Evolutionary conservation across 2,113 vertebrate species (phyloP).

Genomic region (Paraplagusia blochii): DNA sequence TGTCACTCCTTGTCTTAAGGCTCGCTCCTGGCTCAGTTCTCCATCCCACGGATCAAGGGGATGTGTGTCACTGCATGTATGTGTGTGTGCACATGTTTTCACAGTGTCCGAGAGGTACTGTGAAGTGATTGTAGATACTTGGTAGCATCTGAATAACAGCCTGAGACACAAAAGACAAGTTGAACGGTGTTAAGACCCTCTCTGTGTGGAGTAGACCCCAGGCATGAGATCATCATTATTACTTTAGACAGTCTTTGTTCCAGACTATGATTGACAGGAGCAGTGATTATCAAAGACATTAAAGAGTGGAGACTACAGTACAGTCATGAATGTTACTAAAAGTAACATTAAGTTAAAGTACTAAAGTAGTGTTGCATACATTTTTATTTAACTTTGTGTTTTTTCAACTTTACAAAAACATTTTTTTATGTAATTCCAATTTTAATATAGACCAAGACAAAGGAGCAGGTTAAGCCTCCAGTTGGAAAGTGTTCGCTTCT

Average conservation of each 20-base stretch:
- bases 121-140: slow-evolving; percentile 40
- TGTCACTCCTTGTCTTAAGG: slow-evolving; percentile 79
- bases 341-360: too few species aligned
- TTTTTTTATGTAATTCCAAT: too few species aligned
- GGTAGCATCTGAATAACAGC: slow-evolving; percentile 53
- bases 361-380: too few species aligned
- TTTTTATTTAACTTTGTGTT: too few species aligned
- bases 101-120: slow-evolving; percentile 40
- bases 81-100: slow-evolving; percentile 17
- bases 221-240: slow-evolving; percentile 70
- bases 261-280: slow-evolving; percentile 58
- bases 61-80: slow-evolving; percentile 44
- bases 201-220: slow-evolving; percentile 58
- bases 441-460: too few species aligned
- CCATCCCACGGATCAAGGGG: slow-evolving; percentile 61
- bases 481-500: too few species aligned
- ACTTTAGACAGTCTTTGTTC: slow-evolving; percentile 70
- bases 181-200: slow-evolving; percentile 70
- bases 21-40: slow-evolving; percentile 69
- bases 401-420: too few species aligned
- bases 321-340: slow-evolving; percentile 42
- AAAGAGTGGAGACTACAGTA: slow-evolving; percentile 37
- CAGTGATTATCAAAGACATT: slow-evolving; percentile 61
- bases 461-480: too few species aligned
- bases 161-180: slow-evolving; percentile 67